Conservation (phyloP, 2,113 vertebrate genomes). For the Okapia johnstoni region DNA sequence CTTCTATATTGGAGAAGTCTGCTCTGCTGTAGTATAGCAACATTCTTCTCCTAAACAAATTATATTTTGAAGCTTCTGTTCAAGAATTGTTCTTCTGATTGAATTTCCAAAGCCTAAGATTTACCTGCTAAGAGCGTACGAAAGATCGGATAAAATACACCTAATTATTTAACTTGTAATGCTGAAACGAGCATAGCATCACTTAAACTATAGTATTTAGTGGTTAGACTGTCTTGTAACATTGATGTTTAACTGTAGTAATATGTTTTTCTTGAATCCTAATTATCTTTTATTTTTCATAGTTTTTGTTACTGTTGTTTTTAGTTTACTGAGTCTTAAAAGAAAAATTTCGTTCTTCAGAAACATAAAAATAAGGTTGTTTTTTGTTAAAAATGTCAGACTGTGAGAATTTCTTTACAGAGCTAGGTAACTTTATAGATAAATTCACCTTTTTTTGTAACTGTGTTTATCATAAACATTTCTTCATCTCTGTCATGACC, state of each 20-base stretch:
- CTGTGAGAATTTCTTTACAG: neutral
- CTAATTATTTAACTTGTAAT: neutral
- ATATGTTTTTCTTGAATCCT: neutral
- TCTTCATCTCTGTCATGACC: neutral
- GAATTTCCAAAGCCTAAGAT: neutral
- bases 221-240: neutral
- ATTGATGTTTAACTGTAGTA: conserved; percentile 16
- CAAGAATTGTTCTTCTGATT: neutral
- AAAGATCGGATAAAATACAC: neutral
- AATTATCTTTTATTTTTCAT: neutral
- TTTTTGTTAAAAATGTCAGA: neutral
- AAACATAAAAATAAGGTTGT: neutral
- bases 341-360: neutral
- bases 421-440: neutral
- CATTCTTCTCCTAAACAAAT: neutral
- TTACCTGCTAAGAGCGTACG: neutral
- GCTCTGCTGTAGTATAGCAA: neutral
- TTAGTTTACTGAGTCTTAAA: neutral
- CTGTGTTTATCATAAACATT: neutral
- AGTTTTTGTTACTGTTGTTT: neutral
- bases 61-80: neutral
- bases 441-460: neutral
- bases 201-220: conserved; percentile 15
- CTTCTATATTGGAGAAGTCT: neutral
- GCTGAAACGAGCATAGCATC: neutral